phyloP scores from a whole-genome alignment of 2,113 vertebrate species.

The Plecturocebus donacophilus region DNA sequence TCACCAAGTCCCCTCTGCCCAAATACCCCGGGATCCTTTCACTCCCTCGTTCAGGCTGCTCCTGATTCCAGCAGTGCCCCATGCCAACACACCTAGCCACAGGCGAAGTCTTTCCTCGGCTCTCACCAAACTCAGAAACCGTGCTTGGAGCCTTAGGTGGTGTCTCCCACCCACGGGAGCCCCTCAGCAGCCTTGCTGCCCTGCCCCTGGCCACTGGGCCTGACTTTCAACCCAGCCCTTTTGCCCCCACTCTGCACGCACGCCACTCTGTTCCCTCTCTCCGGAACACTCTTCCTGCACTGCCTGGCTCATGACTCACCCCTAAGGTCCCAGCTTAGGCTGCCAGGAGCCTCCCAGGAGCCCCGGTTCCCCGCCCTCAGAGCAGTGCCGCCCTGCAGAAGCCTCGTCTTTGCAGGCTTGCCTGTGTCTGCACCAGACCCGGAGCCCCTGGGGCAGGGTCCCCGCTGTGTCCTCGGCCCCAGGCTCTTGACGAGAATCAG shows the following conservation, averaged over 20 bases:
- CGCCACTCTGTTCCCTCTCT: neutral
- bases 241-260: neutral
- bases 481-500: neutral
- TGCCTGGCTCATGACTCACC: neutral
- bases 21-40: too few species aligned
- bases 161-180: neutral
- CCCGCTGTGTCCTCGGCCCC: neutral
- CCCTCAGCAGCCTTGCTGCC: neutral
- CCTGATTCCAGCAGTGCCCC: neutral
- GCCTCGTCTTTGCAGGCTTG: neutral
- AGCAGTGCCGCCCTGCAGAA: too few species aligned
- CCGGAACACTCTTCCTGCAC: neutral
- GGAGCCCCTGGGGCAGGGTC: neutral
- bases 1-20: neutral
- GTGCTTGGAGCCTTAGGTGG: neutral
- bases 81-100: fast-evolving
- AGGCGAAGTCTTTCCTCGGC: neutral
- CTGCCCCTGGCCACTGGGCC: neutral
- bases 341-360: neutral
- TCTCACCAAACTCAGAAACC: too few species aligned
- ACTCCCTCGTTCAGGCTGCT: neutral
- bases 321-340: neutral
- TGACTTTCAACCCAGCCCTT: neutral
- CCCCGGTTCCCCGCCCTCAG: neutral
- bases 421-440: neutral